Evolutionary conservation across 1,140 invertebrate species (phyloP), one percentile per base, ranked within the genome.

Genomic region (Reticulitermes speratus): DNA sequence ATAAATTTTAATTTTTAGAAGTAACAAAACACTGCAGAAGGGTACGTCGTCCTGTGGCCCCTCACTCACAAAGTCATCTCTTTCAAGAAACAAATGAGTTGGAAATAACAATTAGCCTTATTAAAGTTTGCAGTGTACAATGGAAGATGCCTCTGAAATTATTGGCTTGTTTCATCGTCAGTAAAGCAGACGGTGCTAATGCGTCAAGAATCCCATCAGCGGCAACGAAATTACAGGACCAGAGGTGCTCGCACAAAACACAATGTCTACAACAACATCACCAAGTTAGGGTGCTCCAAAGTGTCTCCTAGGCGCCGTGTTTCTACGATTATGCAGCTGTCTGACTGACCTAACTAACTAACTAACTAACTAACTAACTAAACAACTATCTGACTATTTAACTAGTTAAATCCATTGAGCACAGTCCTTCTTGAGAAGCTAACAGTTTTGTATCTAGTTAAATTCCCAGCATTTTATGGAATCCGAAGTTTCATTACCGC

Each of bases 221-320:
- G 65, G 65, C 65, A 75, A 25, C 25, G 65, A 75, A 75, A 75
- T 75, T 75, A 75, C 65, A 75, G 65, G 65, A 75, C 65, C 65
- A 8, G 25, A 11, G 65, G 65, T 75, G 65, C 65, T 75, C 65
- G 25, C 65, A 9, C 65, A 75, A 75, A 75, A 75, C 65, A 75
- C 65, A 75, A 75, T 75, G 65, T 75, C 65, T 75, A 75, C 65
- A 75, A 75, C 65, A 75, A 75, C 65, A 75, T 75, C 65, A 75
- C 65, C 25, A 75, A 75, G 65, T 75, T 75, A 75, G 65, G 65
- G 65, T 75, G 16, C 65, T 25, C 65, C 65, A 75, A 75, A 75
- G n/a, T 65, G n/a, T 0, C 65, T 75, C 25, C 2, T 21, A 21
- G 0, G 52, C 52, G 1, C 19, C 52, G 52, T 38, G 38, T 5